These are phyloP conservation scores for Trichechus manatus DNA, from an alignment of 2,113 vertebrate genomes.

Conservation along the genomic window DNA sequence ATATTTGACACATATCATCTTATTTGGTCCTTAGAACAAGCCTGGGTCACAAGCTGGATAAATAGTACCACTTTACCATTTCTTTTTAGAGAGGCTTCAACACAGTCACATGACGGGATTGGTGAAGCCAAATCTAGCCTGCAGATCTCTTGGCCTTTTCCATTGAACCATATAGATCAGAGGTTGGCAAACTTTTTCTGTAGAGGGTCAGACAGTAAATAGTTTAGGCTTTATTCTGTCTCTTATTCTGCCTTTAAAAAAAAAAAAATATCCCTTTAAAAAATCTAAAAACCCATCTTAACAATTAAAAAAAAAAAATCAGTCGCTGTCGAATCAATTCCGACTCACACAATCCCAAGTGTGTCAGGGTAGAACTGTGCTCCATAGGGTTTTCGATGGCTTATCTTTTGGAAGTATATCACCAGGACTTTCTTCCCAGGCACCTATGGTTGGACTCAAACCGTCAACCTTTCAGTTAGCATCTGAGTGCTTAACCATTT, in stretches of 20 bases:
- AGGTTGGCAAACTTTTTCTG: not conserved
- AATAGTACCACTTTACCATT: not conserved
- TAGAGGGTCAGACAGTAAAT: not conserved
- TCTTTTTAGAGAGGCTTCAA: not conserved
- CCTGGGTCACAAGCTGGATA: not conserved
- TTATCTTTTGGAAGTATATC: not conserved
- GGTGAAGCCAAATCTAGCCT: not conserved
- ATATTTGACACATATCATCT: not conserved
- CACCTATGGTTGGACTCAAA: not conserved
- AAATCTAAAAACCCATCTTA: not conserved
- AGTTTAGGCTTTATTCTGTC: not conserved
- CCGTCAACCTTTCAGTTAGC: not conserved
- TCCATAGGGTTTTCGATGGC: not conserved
- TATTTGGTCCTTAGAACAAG: slow-evolving; percentile 41
- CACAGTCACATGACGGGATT: not conserved
- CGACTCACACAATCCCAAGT: not conserved
- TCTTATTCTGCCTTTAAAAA: not conserved
- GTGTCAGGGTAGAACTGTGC: not conserved
- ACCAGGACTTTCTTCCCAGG: not conserved
- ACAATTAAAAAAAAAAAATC: too few relatives aligned
- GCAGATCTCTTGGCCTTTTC: not conserved
- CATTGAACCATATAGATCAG: not conserved
- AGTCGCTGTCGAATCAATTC: too few relatives aligned
- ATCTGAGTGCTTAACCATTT: not conserved
- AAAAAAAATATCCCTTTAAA: not conserved